These are phyloP conservation scores for Hephaestus fuliginosus DNA, from an alignment of 2,797 vertebrate species.

Conservation along the genomic window DNA sequence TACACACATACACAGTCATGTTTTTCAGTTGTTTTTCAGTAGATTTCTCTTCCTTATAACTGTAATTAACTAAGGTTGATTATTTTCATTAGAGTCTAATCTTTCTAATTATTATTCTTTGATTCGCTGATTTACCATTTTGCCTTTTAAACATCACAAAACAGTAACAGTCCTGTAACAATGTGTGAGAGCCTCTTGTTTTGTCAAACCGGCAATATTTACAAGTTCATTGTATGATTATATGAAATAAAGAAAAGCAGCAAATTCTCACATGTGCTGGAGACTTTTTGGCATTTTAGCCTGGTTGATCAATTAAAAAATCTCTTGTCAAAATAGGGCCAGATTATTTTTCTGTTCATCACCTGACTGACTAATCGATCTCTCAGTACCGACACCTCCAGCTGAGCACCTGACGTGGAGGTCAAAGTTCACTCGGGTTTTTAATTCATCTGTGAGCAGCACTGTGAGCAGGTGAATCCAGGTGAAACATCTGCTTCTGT, in stretches of 20 bases:
- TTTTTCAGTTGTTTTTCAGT: too few relatives aligned
- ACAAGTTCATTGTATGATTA: background rate
- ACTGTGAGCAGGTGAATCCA: constrained; percentile 3
- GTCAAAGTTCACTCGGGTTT: background rate
- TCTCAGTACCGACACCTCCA: background rate
- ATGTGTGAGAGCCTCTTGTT: background rate
- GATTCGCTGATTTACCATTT: background rate
- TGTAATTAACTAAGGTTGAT: background rate
- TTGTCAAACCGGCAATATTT: too few relatives aligned
- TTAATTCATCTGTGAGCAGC: too few relatives aligned
- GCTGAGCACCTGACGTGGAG: background rate
- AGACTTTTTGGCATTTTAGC: background rate
- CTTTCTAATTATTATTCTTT: background rate
- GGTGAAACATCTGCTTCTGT: background rate
- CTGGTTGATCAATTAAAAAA: background rate
- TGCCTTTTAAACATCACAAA: background rate
- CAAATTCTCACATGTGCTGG: too few relatives aligned
- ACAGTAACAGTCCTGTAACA: background rate
- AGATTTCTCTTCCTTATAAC: too few relatives aligned
- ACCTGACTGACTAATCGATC: background rate
- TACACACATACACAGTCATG: background rate
- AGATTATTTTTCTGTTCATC: background rate
- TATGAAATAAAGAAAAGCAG: background rate
- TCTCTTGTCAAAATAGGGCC: background rate
- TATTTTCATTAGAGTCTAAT: too few relatives aligned